Evolutionary conservation across 2,797 vertebrate species (phyloP).

Genomic region (Trematomus bernacchii): DNA sequence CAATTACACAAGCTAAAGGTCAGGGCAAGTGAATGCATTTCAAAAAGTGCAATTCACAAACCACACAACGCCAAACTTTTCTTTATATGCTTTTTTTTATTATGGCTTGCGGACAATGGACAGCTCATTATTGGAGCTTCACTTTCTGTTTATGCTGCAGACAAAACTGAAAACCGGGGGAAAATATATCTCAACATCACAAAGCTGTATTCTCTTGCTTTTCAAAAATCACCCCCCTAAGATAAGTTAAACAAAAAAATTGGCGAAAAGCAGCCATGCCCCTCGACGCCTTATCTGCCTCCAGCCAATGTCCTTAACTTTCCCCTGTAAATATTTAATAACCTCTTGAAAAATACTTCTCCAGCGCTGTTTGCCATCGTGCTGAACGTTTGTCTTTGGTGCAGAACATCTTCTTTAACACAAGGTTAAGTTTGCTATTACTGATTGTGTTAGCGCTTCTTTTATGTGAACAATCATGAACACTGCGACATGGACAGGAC

Average conservation of each 20-base stretch:
- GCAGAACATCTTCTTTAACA: background rate
- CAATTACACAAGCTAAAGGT: conserved; percentile 37
- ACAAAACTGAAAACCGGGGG: background rate
- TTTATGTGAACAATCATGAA: background rate
- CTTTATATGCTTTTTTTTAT: background rate
- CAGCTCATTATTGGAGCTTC: background rate
- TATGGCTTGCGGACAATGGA: background rate
- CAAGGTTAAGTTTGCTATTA: conserved; percentile 3
- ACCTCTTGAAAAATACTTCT: conserved; percentile 13
- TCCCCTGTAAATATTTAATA: conserved; percentile 36
- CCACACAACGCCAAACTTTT: background rate
- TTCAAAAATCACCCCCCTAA: background rate
- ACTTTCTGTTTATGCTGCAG: background rate
- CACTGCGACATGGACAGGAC: background rate
- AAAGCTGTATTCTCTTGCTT: background rate
- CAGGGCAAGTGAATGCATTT: conserved; percentile 30
- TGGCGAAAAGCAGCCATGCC: background rate
- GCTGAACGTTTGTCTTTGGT: background rate
- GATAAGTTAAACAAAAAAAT: background rate
- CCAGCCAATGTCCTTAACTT: background rate
- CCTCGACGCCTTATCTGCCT: background rate
- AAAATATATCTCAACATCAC: background rate
- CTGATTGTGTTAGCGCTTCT: no score
- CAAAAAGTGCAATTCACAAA: conserved; percentile 18
- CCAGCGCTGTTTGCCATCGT: background rate